Base-by-base conservation (phyloP, 2,888 invertebrate genomes). In the Drosophila acutilabella region DNA sequence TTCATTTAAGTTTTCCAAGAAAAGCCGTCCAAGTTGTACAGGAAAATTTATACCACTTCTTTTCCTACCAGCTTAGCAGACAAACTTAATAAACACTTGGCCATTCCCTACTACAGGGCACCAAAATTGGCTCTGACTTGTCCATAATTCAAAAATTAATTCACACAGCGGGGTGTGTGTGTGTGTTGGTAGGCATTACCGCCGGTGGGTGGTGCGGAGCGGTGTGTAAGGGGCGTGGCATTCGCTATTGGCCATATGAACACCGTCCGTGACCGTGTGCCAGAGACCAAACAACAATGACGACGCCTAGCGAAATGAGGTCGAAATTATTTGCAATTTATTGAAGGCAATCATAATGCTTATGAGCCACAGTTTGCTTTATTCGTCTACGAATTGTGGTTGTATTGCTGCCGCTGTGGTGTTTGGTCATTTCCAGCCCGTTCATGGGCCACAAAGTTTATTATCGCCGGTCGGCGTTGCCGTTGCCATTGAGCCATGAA, bases 271-370 rank as follows among this genome's bases (percentile, higher is more conserved):
- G 89, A 85, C 84, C 84, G 89, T 85, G 84, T 80, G 84, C 84
- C 78, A 38, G 70, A 65, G 71, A 65, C 64, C 80, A 75, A 75
- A 52, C 60, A 33, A 47, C 42, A 38, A 51, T 40, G 72, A 74
- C 74, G 78, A 70, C 76, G 89, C 83, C 89, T 71, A 76, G 57
- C 75, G 73, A 84, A 86, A 86, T 89, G 89, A 90, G 85, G 85
- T 86, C 85, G 88, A 89, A 89, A 89, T 86, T 89, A 86, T 86
- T 86, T 86, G 90, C 90, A 86, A 86, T 86, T 90, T 86, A 86
- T 86, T 89, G 85, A 86, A 90, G 89, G 90, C 90, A 89, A 89
- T 90, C 85, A 88, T 71, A 83, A 79, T 88, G 89, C 88, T 89
- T 88, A 89, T 88, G 83, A 85, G 70, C 75, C 78, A 71, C 67